These are phyloP conservation scores for Acanthopleura granulata DNA, from an alignment of 2,888 invertebrate genomes.

Conservation along the genomic window DNA sequence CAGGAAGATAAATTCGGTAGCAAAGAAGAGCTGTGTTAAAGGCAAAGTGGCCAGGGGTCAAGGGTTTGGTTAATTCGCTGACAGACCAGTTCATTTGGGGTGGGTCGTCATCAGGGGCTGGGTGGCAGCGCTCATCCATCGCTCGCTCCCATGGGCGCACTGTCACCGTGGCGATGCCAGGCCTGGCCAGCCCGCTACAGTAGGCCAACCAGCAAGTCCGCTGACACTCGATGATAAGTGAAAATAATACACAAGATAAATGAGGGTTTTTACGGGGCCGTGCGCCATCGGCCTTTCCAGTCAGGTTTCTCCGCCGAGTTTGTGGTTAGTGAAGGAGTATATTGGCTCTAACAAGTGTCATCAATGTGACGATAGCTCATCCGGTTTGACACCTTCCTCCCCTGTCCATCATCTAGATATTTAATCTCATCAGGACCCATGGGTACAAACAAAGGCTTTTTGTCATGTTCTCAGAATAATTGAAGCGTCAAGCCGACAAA, in stretches of 20 bases:
- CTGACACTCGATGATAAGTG: constrained; percentile 8
- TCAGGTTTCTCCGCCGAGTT: neutral
- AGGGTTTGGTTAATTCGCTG: neutral
- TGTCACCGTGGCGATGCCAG: neutral
- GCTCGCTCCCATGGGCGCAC: neutral
- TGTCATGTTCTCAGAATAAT: constrained; percentile 5
- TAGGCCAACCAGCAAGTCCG: neutral
- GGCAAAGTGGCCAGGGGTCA: no score
- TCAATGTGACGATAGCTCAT: neutral
- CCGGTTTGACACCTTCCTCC: neutral
- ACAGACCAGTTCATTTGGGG: constrained; percentile 11
- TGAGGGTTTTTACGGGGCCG: constrained; percentile 5
- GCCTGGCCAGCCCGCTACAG: neutral
- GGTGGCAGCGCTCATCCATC: neutral
- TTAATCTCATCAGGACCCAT: neutral
- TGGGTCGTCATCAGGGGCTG: constrained; percentile 1
- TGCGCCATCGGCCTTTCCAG: neutral
- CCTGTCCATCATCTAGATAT: neutral
- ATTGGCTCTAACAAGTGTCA: constrained; percentile 1
- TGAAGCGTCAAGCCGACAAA: neutral
- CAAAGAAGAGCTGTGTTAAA: no score
- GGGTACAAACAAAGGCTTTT: constrained; percentile 7
- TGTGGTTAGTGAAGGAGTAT: neutral
- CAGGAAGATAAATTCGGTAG: no score
- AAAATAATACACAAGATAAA: constrained; percentile 6